These are phyloP conservation scores for Dasypogon diadema DNA, from an alignment of 2,888 invertebrate species.

Conservation along the genomic window DNA sequence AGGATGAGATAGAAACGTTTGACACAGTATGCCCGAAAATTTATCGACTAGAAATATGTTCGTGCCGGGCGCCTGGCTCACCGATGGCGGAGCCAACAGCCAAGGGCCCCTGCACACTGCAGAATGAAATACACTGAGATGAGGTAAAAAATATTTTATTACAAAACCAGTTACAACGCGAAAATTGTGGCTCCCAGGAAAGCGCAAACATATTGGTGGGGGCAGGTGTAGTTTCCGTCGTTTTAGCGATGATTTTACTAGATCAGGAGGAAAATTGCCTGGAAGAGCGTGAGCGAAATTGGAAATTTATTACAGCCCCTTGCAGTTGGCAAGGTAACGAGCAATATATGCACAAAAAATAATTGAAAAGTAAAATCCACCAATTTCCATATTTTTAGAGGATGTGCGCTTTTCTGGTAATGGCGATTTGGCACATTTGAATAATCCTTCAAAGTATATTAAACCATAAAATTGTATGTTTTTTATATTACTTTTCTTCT, in stretches of 20 bases:
- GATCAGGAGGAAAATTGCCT: conserved; percentile 13
- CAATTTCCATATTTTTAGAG: neutral
- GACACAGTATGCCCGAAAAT: conserved; percentile 45
- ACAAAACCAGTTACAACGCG: conserved; percentile 43
- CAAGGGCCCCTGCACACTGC: conserved; percentile 5
- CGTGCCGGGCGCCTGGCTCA: neutral
- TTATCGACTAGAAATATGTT: conserved; percentile 45
- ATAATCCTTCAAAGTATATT: too few relatives aligned
- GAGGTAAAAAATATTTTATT: conserved; percentile 49
- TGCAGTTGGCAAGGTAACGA: neutral
- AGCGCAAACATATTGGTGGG: conserved; percentile 20
- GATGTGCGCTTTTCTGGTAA: too few relatives aligned
- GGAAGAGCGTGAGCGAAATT: conserved; percentile 31
- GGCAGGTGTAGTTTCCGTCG: conserved; percentile 17
- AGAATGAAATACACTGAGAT: conserved; percentile 17
- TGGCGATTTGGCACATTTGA: too few relatives aligned
- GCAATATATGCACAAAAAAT: neutral
- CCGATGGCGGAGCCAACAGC: neutral
- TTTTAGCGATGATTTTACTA: conserved; percentile 39
- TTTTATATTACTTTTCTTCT: too few relatives aligned
- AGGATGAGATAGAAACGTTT: conserved; percentile 44
- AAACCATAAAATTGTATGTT: too few relatives aligned
- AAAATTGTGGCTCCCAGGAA: conserved; percentile 26
- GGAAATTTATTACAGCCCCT: conserved; percentile 30
- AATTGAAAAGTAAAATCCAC: neutral